These are phyloP conservation scores for Tribolium freemani DNA, from an alignment of 2,888 invertebrate genomes.

Conservation along the genomic window DNA sequence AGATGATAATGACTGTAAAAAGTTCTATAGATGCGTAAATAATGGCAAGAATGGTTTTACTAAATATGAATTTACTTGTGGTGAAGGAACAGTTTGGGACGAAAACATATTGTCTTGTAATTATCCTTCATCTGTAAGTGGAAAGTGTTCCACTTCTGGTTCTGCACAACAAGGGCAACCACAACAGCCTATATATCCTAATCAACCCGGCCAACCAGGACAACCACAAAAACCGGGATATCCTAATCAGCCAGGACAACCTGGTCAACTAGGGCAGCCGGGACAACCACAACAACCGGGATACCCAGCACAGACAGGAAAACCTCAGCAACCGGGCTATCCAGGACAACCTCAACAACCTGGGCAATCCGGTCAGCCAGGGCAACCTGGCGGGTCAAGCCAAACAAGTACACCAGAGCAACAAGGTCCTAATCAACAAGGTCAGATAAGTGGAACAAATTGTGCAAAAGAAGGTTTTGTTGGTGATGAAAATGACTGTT, in stretches of 20 bases:
- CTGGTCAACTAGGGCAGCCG: no score
- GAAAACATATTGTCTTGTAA: slow-evolving; percentile 78
- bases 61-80: slow-evolving; percentile 81
- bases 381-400: slow-evolving; percentile 31
- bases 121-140: slow-evolving; percentile 74
- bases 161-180: slow-evolving; percentile 41
- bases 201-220: neutral
- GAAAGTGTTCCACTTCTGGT: slow-evolving; percentile 48
- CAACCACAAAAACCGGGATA: neutral
- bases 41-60: slow-evolving; percentile 73
- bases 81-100: slow-evolving; percentile 85
- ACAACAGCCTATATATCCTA: slow-evolving; percentile 30
- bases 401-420: slow-evolving; percentile 2
- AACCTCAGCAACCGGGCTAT: no score
- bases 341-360: neutral
- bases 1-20: slow-evolving; percentile 77
- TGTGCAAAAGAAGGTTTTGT: slow-evolving; percentile 80
- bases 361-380: slow-evolving; percentile 31
- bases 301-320: no score
- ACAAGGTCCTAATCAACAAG: slow-evolving; percentile 32
- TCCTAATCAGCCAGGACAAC: neutral
- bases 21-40: slow-evolving; percentile 83
- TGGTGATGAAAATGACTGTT: slow-evolving; percentile 78
- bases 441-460: slow-evolving; percentile 46
- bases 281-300: no score